Evolutionary conservation across 2,797 vertebrate genomes (phyloP), one percentile per base, ranked within the genome.

Genomic region (Echeneis naucrates): DNA sequence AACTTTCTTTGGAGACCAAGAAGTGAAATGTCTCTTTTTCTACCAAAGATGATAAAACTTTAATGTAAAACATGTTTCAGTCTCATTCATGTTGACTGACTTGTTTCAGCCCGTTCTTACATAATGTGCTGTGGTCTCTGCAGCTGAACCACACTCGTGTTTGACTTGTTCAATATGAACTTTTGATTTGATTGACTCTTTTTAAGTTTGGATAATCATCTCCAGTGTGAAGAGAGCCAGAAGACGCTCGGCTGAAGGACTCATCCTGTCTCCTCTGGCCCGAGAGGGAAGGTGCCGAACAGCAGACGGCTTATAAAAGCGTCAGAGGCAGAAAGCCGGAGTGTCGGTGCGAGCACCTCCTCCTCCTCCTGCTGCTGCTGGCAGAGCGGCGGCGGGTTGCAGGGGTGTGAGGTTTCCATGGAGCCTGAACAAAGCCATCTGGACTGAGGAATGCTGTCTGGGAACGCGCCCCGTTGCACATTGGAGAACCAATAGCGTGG

Each of bases 381-480:
- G 79, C 79, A 70, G 71, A 77, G 73, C 79, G 37, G 19, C 65
- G 32, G 21, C 72, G 86, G 85, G 74, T 68, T 80, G 21, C 54
- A 87, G 81, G 75, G 74, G 87, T 81, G 85, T 52, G 86, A 87
- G 55, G 92, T 94, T 92, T 87, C 93, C 90, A 92, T 90, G 88
- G 93, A 72, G 80, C 60, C 83, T 82, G 87, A 93, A 94, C 92
- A 95, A 94, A 94, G 90, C 83, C 87, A 89, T 89, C 84, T 82
- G 90, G 87, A 73, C 76, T 67, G 51, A 91, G 92, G 93, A 94
- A 94, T 94, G 93, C 74, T 80, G 70, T 77, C 74, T 78, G 75
- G 82, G 77, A 88, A 63, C 68, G 81, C 71, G 88, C 76, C 74
- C 76, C 48, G 52, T 59, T 77, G 61, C 78, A 70, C 54, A 17